phyloP scores from a whole-genome alignment of 2,797 vertebrate genomes.

The Sebastes cheni region DNA sequence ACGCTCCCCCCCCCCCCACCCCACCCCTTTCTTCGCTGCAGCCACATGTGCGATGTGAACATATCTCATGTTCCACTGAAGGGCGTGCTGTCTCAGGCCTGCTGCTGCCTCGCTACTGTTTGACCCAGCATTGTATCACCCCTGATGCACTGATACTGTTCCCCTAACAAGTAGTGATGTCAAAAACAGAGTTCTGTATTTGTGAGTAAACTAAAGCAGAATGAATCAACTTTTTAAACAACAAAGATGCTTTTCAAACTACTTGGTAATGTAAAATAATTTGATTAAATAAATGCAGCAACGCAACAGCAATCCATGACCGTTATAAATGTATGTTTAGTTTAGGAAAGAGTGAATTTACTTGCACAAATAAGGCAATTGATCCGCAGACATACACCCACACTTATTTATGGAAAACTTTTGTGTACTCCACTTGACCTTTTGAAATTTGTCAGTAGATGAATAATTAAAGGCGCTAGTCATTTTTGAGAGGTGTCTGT shows the following conservation, averaged over 20 bases:
- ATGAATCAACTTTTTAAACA: neutral
- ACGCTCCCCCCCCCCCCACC: constrained; percentile 58
- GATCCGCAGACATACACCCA: neutral
- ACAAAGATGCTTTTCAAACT: neutral
- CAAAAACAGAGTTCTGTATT: neutral
- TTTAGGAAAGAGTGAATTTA: neutral
- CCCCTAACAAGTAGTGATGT: neutral
- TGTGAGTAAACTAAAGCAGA: neutral
- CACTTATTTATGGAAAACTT: constrained; percentile 14
- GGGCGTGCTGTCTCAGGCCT: constrained; percentile 59
- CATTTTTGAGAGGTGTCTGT: constrained; percentile 60
- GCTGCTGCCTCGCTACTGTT: constrained; percentile 38
- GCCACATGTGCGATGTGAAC: constrained; percentile 66
- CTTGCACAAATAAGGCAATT: neutral
- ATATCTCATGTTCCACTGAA: constrained; percentile 72
- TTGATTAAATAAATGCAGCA: neutral
- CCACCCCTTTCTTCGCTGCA: constrained; percentile 53
- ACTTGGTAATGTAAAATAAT: neutral
- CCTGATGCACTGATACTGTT: constrained; percentile 29
- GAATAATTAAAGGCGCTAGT: constrained; percentile 71
- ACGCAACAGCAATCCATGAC: neutral
- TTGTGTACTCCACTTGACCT: constrained; percentile 29
- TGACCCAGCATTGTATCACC: constrained; percentile 39
- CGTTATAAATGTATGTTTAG: neutral
- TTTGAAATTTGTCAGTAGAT: constrained; percentile 61